Evolutionary conservation across 2,888 invertebrate genomes (phyloP), one percentile per base, ranked within the genome.

Genomic region (Octonoba sinensis): DNA sequence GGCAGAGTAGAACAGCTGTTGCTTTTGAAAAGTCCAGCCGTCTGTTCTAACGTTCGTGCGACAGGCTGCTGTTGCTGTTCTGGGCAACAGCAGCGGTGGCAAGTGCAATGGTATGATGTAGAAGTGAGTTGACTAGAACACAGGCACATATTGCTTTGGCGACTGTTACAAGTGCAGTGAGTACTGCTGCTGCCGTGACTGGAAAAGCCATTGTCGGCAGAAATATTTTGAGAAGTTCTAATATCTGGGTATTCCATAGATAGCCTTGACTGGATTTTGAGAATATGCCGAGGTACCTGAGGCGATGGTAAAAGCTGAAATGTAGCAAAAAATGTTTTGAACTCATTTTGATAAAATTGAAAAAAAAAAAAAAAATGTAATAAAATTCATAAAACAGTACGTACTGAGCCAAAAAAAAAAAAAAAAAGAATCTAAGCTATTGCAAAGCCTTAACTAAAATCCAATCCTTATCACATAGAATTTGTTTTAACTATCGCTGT

Each of bases 1-100:
- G 76, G 18, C 3, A 82, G 56, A 11, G 83, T 77, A n/a, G 83
- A 77, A 27, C 83, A 83, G 36, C 83, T 83, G 44, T 65, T 83
- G 54, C 83, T 83, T 59, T 83, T 83, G 73, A 77, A 83, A 27
- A 83, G 65, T 46, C 67, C 70, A 18, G 20, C 46, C 6, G 36
- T 8, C 36, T 36, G 36, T 36, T 36, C 36, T 36, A 36, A 36
- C 6, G 36, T 36, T 36, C 46, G 64, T n/a, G 56, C 27, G 15
- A n/a, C 20, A 15, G 64, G 6, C 1, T 49, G 56, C n/a, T 36
- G 36, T 8, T 36, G 36, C 8, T 36, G 36, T 11, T 36, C 36
- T 1, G 59, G 12, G 13, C 57, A 47, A 27, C 47, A 57, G 57
- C 60, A 60, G 44, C 72, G 60, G 20, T 59, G 62, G 12, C 70